phyloP scores from a whole-genome alignment of 2,888 invertebrate species.

The Lasioglossum zephyrum region DNA sequence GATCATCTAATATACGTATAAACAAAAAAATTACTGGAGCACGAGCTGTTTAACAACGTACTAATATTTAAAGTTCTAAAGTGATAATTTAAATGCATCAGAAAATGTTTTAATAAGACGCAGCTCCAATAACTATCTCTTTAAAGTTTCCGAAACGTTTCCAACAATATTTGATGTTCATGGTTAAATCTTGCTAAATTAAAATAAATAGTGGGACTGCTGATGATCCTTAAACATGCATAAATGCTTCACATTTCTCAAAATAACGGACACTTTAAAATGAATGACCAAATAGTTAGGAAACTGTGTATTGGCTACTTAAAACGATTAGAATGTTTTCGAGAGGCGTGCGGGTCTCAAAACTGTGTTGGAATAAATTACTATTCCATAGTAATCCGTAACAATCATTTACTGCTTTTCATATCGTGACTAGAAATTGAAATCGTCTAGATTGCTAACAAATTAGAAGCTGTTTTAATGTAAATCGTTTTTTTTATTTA shows the following conservation, averaged over 20 bases:
- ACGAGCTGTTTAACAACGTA: slow-evolving; percentile 29
- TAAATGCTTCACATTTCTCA: slow-evolving; percentile 19
- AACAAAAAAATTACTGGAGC: slow-evolving; percentile 23
- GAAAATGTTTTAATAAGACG: slow-evolving; percentile 43
- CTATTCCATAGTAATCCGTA: no score
- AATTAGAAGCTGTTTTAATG: background rate
- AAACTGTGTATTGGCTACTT: slow-evolving; percentile 4
- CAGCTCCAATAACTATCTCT: slow-evolving; percentile 27
- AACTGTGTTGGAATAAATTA: background rate
- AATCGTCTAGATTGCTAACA: background rate
- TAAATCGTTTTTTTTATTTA: no score
- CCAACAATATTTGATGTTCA: background rate
- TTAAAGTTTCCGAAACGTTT: background rate
- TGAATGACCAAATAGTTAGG: slow-evolving; percentile 1
- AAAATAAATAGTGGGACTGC: slow-evolving; percentile 17
- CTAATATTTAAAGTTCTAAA: slow-evolving; percentile 41
- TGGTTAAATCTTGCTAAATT: slow-evolving; percentile 18
- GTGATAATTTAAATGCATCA: slow-evolving; percentile 36
- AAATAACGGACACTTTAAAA: slow-evolving; percentile 27
- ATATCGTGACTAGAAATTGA: no score
- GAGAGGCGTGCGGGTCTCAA: background rate
- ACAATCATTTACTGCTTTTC: no score
- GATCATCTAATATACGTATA: slow-evolving; percentile 2
- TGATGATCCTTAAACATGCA: slow-evolving; percentile 7
- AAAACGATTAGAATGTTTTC: slow-evolving; percentile 11